Evolutionary conservation across 2,797 vertebrate genomes (phyloP).

Genomic region (Galaxias olidus): DNA sequence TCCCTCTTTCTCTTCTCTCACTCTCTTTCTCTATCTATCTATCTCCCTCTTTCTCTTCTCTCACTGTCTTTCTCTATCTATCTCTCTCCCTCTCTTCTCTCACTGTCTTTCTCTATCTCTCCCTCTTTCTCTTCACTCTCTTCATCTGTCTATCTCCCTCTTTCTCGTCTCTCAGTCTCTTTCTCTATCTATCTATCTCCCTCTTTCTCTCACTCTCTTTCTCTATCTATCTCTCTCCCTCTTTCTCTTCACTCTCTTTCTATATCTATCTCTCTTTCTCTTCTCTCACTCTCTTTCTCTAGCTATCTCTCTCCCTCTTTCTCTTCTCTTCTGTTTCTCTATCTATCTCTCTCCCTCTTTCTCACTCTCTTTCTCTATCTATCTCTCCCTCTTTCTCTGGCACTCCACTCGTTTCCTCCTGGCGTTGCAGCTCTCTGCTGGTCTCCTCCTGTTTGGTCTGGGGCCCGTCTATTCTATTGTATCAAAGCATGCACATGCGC

Average conservation of each 20-base stretch:
- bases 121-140: too few species aligned
- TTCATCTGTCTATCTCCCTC: neutral
- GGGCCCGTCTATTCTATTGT: too few species aligned
- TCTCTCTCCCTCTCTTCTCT: neutral
- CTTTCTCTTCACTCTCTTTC: too few species aligned
- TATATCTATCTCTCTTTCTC: neutral
- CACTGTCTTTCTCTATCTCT: neutral
- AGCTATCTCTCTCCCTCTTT: too few species aligned
- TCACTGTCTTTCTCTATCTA: too few species aligned
- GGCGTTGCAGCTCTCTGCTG: neutral
- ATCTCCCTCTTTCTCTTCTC: too few species aligned
- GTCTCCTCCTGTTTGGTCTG: too few species aligned
- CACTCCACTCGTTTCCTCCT: neutral
- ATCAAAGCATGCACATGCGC: too few species aligned
- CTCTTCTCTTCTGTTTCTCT: too few species aligned
- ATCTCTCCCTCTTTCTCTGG: neutral
- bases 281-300: too few species aligned
- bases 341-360: constrained; percentile 18
- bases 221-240: neutral
- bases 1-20: neutral
- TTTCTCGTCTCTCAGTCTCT: too few species aligned
- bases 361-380: constrained; percentile 19
- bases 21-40: neutral
- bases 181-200: neutral
- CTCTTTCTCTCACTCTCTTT: neutral